Evolutionary conservation across 2,888 invertebrate species (phyloP).

Genomic region (Helicoverpa assulta): DNA sequence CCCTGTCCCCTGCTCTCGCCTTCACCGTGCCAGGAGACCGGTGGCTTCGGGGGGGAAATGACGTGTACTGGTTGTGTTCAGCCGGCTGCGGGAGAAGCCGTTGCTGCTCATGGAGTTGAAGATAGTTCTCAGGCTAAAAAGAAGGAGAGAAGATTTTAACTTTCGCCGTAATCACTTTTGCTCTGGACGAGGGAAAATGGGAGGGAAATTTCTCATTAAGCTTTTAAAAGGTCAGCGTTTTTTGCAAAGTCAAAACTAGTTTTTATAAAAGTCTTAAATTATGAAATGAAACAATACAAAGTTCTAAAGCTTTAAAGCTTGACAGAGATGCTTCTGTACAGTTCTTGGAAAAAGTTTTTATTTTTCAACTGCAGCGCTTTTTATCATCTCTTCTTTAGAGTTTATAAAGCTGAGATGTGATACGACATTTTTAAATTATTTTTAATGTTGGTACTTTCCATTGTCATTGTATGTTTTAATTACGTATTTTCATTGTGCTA

Average conservation of each 20-base stretch:
- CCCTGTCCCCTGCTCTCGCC: slow-evolving; percentile 84
- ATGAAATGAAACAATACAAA: slow-evolving; percentile 7
- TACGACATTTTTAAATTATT: slow-evolving; percentile 10
- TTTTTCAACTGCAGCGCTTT: slow-evolving; percentile 22
- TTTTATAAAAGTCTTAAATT: not conserved
- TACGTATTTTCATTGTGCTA: slow-evolving; percentile 14
- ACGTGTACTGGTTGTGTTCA: slow-evolving; percentile 86
- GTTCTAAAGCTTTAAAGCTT: slow-evolving; percentile 3
- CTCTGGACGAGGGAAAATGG: not conserved
- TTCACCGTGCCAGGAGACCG: slow-evolving; percentile 81
- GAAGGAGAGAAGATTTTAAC: not conserved
- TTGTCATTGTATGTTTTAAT: slow-evolving; percentile 8
- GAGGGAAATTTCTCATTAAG: not conserved
- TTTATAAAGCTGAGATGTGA: slow-evolving; percentile 2
- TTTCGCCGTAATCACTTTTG: not conserved
- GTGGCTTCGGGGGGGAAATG: slow-evolving; percentile 82
- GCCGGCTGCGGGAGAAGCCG: slow-evolving; percentile 83
- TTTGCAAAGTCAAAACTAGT: not conserved
- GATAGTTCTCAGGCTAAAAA: slow-evolving; percentile 84
- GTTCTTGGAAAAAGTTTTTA: slow-evolving; percentile 5
- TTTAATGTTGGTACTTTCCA: not conserved
- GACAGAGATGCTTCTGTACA: slow-evolving; percentile 1
- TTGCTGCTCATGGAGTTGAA: slow-evolving; percentile 88
- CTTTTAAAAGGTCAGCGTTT: slow-evolving; percentile 1
- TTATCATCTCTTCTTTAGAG: not conserved